These are phyloP conservation scores for Crypturellus undulatus DNA, from an alignment of 2,113 vertebrate species.

Conservation along the genomic window DNA sequence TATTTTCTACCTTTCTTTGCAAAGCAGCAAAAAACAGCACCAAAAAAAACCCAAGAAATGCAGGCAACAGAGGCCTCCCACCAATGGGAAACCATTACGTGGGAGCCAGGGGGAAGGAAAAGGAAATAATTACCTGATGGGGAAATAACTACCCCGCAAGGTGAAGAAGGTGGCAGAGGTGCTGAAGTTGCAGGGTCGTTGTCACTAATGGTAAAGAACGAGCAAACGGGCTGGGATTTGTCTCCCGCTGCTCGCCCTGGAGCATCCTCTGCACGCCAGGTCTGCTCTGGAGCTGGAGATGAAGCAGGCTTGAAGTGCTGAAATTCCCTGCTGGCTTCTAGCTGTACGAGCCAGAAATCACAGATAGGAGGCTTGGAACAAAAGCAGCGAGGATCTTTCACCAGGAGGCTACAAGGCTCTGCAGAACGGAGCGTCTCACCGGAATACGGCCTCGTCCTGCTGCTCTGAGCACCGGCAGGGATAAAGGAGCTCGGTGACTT, in stretches of 20 bases:
- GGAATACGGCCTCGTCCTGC: accelerated
- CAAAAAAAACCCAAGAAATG: slow-evolving; percentile 60
- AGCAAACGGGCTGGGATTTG: background rate
- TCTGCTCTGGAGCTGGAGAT: background rate
- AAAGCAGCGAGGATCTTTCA: background rate
- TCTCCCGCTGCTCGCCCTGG: background rate
- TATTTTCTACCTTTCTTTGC: slow-evolving; percentile 56
- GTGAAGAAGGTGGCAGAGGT: background rate
- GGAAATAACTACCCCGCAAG: slow-evolving; percentile 9
- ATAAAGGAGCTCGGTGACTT: background rate
- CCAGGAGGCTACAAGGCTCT: background rate
- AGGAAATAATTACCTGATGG: too few relatives aligned
- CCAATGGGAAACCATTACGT: background rate
- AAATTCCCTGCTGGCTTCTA: background rate
- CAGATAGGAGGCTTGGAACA: background rate
- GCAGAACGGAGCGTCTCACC: accelerated
- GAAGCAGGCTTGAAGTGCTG: background rate
- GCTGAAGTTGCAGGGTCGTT: background rate
- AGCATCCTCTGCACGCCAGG: accelerated
- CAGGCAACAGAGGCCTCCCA: background rate
- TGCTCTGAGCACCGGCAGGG: background rate
- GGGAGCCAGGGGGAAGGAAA: background rate
- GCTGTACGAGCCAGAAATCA: background rate
- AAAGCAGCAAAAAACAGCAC: slow-evolving; percentile 11
- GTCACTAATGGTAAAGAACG: background rate